phyloP scores from a whole-genome alignment of 2,113 vertebrate genomes.

The Lycocorax pyrrhopterus region DNA sequence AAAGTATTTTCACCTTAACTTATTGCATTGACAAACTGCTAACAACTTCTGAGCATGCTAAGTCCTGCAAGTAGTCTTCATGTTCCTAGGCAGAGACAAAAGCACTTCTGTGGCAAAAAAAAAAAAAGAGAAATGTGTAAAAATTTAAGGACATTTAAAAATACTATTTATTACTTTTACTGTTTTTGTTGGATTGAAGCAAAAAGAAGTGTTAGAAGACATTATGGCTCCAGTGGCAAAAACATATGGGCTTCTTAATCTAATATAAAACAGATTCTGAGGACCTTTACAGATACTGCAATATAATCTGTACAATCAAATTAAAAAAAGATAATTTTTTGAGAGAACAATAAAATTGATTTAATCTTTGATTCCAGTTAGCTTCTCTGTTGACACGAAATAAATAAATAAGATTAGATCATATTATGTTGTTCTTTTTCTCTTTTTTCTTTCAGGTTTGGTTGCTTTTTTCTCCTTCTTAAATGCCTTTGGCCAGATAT shows the following conservation, averaged over 20 bases:
- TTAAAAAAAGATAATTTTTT: background rate
- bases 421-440: background rate
- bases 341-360: background rate
- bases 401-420: background rate
- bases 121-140: background rate
- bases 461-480: accelerated
- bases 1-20: conserved; percentile 13
- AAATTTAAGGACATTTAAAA: background rate
- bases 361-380: background rate
- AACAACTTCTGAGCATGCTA: background rate
- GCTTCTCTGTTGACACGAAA: background rate
- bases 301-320: background rate
- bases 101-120: background rate
- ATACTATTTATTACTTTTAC: background rate
- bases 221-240: background rate
- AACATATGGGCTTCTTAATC: background rate
- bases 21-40: background rate
- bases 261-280: background rate
- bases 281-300: background rate
- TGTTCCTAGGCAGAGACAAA: accelerated
- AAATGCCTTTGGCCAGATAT: background rate
- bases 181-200: background rate
- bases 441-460: background rate
- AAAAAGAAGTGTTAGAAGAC: background rate
- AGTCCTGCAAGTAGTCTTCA: background rate